phyloP scores from a whole-genome alignment of 2,888 invertebrate genomes.

The Epinotia nisella region DNA sequence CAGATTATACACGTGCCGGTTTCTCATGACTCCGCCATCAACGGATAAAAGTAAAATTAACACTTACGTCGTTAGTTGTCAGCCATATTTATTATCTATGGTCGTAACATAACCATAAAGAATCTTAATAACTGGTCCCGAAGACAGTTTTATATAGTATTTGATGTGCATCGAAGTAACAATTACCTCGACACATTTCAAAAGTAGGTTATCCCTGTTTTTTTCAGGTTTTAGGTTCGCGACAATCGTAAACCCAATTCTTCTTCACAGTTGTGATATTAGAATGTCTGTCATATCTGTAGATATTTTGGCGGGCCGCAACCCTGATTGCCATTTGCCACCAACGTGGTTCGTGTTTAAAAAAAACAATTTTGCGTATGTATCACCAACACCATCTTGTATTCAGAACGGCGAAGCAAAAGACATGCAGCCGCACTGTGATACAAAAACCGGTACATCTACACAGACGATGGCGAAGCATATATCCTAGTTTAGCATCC shows the following conservation, averaged over 20 bases:
- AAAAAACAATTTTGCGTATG: too few species aligned
- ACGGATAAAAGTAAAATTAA: conserved; percentile 32
- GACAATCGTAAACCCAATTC: not conserved
- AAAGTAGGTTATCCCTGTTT: not conserved
- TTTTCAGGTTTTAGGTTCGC: not conserved
- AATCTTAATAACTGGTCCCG: conserved; percentile 22
- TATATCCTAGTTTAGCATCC: too few species aligned
- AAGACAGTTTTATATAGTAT: conserved; percentile 18
- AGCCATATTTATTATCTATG: conserved; percentile 30
- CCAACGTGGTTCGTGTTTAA: too few species aligned
- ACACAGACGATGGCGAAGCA: too few species aligned
- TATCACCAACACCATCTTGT: too few species aligned
- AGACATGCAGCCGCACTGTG: too few species aligned
- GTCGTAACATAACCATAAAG: conserved; percentile 33
- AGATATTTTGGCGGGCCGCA: too few species aligned
- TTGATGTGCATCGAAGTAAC: conserved; percentile 23
- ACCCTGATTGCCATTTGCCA: too few species aligned
- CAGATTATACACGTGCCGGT: conserved; percentile 25
- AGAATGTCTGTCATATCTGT: too few species aligned
- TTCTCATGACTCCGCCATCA: conserved; percentile 28
- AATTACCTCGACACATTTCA: not conserved
- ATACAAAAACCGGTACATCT: too few species aligned
- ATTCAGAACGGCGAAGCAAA: too few species aligned
- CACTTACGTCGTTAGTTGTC: conserved; percentile 35
- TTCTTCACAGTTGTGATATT: too few species aligned